These are phyloP conservation scores for Drosophila mayaguana DNA, from an alignment of 2,888 invertebrate genomes.

Conservation along the genomic window DNA sequence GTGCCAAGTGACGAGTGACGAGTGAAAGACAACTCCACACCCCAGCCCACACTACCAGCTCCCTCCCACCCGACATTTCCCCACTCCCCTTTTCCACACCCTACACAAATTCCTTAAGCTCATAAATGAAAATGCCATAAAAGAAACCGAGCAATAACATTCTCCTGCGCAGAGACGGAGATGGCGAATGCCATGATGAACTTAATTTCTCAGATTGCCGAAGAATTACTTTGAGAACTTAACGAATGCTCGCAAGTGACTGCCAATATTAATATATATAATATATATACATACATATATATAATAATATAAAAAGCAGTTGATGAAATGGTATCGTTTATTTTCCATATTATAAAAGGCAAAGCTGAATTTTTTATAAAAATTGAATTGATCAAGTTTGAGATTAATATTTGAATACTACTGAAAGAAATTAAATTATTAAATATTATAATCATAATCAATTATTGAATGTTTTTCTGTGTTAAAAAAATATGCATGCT, in stretches of 20 bases:
- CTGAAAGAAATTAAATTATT: no score
- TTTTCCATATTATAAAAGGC: no score
- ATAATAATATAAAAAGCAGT: neutral
- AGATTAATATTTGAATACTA: no score
- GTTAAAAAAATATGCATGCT: no score
- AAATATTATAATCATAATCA: no score
- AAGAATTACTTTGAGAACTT: neutral
- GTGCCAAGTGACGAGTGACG: constrained; percentile 61
- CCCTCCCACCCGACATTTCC: neutral
- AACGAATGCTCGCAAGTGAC: neutral
- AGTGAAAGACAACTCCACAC: constrained; percentile 36
- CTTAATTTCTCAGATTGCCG: neutral
- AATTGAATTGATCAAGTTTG: no score
- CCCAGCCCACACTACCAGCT: neutral
- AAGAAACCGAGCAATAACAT: constrained; percentile 9
- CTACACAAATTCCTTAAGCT: constrained; percentile 22
- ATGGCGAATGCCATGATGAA: constrained; percentile 33
- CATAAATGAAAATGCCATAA: constrained; percentile 19
- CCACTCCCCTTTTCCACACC: neutral
- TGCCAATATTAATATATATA: constrained; percentile 2
- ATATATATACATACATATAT: no score
- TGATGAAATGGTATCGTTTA: neutral
- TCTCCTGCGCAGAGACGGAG: constrained; percentile 10
- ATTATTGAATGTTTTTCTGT: no score
- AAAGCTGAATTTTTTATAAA: no score